Percentiles rank a stretch among this genome's conserved stretches.
These are phyloP conservation scores for Pecten maximus DNA, from an alignment of 2,888 invertebrate genomes.

Conservation along the genomic window DNA sequence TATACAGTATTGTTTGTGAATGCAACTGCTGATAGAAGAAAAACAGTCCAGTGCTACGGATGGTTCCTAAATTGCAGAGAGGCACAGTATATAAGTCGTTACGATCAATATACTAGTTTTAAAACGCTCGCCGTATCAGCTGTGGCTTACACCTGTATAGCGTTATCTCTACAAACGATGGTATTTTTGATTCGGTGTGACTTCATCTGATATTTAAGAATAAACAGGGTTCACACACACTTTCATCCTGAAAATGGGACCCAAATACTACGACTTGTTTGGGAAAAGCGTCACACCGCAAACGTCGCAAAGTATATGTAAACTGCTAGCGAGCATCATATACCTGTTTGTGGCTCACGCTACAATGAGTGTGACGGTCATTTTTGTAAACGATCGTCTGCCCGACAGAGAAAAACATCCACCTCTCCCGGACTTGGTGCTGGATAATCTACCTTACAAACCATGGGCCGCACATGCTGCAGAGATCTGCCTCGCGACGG, in stretches of 20 bases:
- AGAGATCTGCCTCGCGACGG: neutral
- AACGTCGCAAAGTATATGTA: neutral
- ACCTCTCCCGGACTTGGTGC: constrained; percentile 8
- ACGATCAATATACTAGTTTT: neutral
- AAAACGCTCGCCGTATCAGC: neutral
- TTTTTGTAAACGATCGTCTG: constrained; percentile 35
- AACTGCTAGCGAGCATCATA: neutral
- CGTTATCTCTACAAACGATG: neutral
- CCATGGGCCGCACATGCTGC: constrained; percentile 4
- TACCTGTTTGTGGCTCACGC: neutral
- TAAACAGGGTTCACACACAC: neutral
- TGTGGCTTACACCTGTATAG: neutral
- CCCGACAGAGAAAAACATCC: constrained; percentile 33
- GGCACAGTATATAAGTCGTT: neutral
- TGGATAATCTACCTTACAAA: constrained; percentile 37
- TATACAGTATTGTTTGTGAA: neutral
- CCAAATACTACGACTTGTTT: neutral
- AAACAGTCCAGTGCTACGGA: no score
- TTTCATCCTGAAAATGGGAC: constrained; percentile 1
- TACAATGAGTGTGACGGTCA: neutral
- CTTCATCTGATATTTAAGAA: neutral
- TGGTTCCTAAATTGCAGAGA: no score
- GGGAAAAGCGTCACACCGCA: neutral
- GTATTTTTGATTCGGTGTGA: neutral
- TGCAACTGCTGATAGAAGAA: neutral